These are phyloP conservation scores for Podiceps cristatus DNA, from an alignment of 2,113 vertebrate genomes.

Conservation along the genomic window DNA sequence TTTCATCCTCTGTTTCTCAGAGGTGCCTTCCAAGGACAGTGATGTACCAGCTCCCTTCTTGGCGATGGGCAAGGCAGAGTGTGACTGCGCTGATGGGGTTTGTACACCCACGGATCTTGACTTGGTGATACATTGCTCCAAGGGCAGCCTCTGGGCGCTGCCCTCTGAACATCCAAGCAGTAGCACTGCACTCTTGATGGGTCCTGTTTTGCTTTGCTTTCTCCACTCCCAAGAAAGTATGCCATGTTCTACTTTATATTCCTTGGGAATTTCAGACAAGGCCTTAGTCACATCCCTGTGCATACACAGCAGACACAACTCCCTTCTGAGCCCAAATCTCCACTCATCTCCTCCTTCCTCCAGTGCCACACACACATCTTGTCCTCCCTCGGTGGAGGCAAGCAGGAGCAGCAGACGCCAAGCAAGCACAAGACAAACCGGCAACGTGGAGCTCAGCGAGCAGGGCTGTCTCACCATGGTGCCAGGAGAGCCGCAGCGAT, in stretches of 20 bases:
- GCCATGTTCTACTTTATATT: background rate
- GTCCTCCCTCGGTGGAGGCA: background rate
- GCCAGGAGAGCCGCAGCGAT: background rate
- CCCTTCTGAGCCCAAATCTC: background rate
- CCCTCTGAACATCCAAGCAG: background rate
- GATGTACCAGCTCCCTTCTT: background rate
- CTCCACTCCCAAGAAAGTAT: background rate
- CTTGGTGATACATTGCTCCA: background rate
- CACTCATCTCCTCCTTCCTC: background rate
- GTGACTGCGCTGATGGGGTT: background rate
- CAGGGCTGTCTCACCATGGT: rapidly evolving
- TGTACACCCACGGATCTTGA: rapidly evolving
- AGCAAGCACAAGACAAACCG: background rate
- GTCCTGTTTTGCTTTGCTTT: background rate
- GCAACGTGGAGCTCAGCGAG: background rate
- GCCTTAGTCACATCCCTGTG: background rate
- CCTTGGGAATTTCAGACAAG: background rate
- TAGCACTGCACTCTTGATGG: background rate
- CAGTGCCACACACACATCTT: background rate
- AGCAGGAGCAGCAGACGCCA: background rate
- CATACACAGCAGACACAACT: background rate
- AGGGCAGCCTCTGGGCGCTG: background rate
- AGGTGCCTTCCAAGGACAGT: background rate
- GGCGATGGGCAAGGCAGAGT: background rate
- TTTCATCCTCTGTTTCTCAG: background rate